phyloP scores from a whole-genome alignment of 2,797 vertebrate genomes.

The Hafferia zeledoni region DNA sequence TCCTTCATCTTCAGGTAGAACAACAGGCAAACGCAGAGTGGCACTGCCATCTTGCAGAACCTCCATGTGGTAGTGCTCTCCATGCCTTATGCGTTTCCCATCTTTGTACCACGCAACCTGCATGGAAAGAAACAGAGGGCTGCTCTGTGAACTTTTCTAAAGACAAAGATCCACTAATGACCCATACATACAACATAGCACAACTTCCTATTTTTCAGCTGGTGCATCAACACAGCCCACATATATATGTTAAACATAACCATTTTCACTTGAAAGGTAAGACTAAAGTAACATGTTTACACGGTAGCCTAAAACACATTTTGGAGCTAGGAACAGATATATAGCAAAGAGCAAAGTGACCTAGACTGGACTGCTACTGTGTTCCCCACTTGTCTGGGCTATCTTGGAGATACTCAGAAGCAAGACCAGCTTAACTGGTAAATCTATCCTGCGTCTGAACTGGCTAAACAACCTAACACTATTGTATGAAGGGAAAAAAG shows the following conservation, averaged over 20 bases:
- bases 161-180: neutral
- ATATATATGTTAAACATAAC: neutral
- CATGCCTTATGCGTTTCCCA: slow-evolving; percentile 88
- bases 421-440: neutral
- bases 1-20: slow-evolving; percentile 94
- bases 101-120: slow-evolving; percentile 98
- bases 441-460: neutral
- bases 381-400: neutral
- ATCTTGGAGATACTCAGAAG: neutral
- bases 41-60: slow-evolving; percentile 90
- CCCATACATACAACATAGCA: neutral
- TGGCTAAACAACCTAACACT: neutral
- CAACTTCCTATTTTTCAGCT: neutral
- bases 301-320: neutral
- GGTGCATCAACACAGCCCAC: neutral
- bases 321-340: neutral
- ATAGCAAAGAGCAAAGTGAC: neutral
- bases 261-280: neutral
- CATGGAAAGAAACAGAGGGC: neutral
- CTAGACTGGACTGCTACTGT: neutral
- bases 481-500: neutral
- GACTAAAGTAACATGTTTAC: neutral
- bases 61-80: slow-evolving; percentile 89
- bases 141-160: neutral
- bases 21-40: slow-evolving; percentile 88